phyloP scores from a whole-genome alignment of 2,888 invertebrate genomes.

The Morpho helenor region DNA sequence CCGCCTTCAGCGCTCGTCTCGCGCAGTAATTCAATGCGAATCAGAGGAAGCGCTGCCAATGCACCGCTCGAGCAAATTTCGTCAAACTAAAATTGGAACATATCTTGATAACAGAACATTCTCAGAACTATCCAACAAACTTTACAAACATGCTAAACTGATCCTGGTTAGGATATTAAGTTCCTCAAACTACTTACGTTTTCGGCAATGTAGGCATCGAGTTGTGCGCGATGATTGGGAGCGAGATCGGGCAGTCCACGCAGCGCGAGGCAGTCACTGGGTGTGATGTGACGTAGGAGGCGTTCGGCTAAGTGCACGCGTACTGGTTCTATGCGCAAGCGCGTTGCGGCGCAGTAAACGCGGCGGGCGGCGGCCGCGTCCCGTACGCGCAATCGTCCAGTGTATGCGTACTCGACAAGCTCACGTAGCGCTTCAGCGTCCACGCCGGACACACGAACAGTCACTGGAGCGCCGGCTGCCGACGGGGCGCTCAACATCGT shows the following conservation, averaged over 20 bases:
- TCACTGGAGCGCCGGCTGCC: slow-evolving; percentile 37
- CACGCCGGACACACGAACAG: slow-evolving; percentile 43
- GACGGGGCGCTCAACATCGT: slow-evolving; percentile 76
- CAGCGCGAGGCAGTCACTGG: slow-evolving; percentile 78
- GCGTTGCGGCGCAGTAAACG: slow-evolving; percentile 89
- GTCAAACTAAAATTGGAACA: slow-evolving; percentile 72
- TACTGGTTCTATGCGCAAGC: slow-evolving; percentile 87
- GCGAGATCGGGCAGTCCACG: slow-evolving; percentile 83
- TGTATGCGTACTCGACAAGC: slow-evolving; percentile 91
- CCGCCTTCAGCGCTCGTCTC: slow-evolving; percentile 84
- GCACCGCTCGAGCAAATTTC: slow-evolving; percentile 82
- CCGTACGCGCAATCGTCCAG: slow-evolving; percentile 81
- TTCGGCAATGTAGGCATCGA: slow-evolving; percentile 84
- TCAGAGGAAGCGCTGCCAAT: slow-evolving; percentile 82
- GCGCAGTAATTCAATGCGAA: slow-evolving; percentile 87
- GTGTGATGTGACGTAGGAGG: slow-evolving; percentile 80
- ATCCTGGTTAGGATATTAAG: too few species aligned
- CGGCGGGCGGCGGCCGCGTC: slow-evolving; percentile 80
- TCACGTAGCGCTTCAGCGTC: slow-evolving; percentile 82
- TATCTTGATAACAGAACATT: too few species aligned
- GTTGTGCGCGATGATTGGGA: slow-evolving; percentile 60
- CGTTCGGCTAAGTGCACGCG: slow-evolving; percentile 84
- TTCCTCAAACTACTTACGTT: slow-evolving; percentile 68
- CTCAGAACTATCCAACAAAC: too few species aligned
- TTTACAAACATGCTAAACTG: too few species aligned